Conservation (phyloP, 1,140 invertebrate genomes). For the Platorchestia sp. region DNA sequence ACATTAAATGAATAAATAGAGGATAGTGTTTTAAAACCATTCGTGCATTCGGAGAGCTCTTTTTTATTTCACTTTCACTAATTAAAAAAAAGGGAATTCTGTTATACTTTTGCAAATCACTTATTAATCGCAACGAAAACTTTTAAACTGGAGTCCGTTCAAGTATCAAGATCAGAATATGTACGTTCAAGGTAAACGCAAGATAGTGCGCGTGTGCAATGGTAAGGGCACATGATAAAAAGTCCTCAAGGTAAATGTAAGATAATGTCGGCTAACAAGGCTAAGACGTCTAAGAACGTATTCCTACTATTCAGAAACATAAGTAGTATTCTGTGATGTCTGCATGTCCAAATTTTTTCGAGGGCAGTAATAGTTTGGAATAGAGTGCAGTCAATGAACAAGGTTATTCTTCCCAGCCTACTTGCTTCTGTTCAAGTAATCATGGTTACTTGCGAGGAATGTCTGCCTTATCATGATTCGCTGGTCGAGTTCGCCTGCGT, state of each 20-base stretch:
- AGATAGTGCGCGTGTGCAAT: background rate
- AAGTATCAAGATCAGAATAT: background rate
- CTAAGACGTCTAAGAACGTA: background rate
- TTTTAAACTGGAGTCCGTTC: too few relatives aligned
- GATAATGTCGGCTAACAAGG: too few relatives aligned
- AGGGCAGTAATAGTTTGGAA: background rate
- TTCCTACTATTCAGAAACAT: background rate
- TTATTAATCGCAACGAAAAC: too few relatives aligned
- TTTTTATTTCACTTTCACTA: too few relatives aligned
- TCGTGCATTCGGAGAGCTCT: too few relatives aligned
- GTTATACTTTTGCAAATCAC: too few relatives aligned
- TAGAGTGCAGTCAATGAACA: background rate
- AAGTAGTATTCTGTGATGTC: background rate
- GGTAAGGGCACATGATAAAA: background rate
- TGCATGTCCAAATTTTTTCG: background rate
- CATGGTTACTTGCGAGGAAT: background rate
- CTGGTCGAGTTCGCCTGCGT: too few relatives aligned
- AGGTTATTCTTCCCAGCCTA: background rate
- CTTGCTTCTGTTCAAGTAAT: background rate
- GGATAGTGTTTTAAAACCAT: too few relatives aligned
- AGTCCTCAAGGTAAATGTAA: background rate
- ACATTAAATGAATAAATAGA: too few relatives aligned
- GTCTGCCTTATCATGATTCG: background rate
- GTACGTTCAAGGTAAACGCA: background rate
- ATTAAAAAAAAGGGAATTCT: too few relatives aligned